phyloP scores from a whole-genome alignment of 2,113 vertebrate species.

The Ovis canadensis region DNA sequence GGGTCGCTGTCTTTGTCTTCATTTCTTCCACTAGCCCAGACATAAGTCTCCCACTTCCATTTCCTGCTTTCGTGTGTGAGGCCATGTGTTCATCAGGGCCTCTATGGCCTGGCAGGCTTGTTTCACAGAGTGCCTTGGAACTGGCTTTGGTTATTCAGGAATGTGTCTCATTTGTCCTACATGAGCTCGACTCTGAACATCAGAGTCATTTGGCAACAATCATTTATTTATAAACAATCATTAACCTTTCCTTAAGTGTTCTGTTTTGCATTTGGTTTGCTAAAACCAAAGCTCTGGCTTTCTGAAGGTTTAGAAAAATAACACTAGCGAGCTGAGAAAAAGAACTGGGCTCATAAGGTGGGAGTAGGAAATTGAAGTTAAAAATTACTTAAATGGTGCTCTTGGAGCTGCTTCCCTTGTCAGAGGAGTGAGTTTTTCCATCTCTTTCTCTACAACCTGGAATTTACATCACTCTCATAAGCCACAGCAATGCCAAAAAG shows the following conservation, averaged over 20 bases:
- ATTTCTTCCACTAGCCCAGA: neutral
- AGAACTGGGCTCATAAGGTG: neutral
- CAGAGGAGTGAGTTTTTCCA: neutral
- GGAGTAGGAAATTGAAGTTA: slow-evolving; percentile 30
- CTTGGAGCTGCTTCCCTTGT: neutral
- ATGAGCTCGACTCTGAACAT: neutral
- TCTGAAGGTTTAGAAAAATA: neutral
- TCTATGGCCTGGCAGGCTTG: neutral
- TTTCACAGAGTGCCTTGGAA: neutral
- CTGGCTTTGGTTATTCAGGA: neutral
- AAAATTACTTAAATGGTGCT: neutral
- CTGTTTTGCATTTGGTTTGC: neutral
- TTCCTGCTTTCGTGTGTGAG: slow-evolving; percentile 28
- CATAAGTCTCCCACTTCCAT: neutral
- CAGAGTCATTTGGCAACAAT: neutral
- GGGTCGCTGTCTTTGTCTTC: neutral
- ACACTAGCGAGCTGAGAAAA: neutral
- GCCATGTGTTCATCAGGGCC: neutral
- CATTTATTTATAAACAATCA: slow-evolving; percentile 41
- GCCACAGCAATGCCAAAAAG: neutral
- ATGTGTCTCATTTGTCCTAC: neutral
- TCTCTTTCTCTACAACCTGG: neutral
- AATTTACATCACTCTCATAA: neutral
- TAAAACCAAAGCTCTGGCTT: slow-evolving; percentile 6
- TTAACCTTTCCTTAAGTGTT: slow-evolving; percentile 16